Conservation (phyloP, 2,888 invertebrate species). For the Diadromus collaris region DNA sequence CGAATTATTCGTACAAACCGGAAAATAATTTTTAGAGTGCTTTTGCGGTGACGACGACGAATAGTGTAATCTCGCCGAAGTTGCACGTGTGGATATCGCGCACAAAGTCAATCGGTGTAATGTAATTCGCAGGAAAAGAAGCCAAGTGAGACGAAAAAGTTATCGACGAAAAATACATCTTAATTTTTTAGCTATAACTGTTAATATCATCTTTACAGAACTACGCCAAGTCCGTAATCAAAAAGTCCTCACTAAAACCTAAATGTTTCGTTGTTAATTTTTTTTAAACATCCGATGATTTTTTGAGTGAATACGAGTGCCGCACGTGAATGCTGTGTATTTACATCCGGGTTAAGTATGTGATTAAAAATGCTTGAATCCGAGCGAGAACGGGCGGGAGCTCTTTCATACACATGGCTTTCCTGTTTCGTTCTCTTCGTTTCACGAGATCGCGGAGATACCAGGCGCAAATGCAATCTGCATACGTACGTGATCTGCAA, state of each 20-base stretch:
- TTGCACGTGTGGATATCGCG: neutral
- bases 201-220: neutral
- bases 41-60: constrained; percentile 21
- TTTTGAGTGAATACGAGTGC: neutral
- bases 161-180: neutral
- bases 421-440: neutral
- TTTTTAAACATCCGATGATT: neutral
- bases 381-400: neutral
- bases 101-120: neutral
- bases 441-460: neutral
- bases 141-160: neutral
- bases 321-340: neutral
- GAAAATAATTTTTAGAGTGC: constrained; percentile 46
- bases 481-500: constrained; percentile 47
- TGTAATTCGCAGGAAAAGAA: neutral
- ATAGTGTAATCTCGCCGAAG: neutral
- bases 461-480: constrained; percentile 24
- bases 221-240: neutral
- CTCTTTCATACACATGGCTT: neutral
- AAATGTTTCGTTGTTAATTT: neutral
- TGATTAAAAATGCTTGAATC: neutral
- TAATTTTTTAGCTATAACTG: neutral
- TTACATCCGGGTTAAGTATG: neutral
- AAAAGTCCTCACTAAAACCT: neutral
- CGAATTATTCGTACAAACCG: constrained; percentile 34